phyloP scores from a whole-genome alignment of 2,888 invertebrate genomes.

The Harpalus rubripes region DNA sequence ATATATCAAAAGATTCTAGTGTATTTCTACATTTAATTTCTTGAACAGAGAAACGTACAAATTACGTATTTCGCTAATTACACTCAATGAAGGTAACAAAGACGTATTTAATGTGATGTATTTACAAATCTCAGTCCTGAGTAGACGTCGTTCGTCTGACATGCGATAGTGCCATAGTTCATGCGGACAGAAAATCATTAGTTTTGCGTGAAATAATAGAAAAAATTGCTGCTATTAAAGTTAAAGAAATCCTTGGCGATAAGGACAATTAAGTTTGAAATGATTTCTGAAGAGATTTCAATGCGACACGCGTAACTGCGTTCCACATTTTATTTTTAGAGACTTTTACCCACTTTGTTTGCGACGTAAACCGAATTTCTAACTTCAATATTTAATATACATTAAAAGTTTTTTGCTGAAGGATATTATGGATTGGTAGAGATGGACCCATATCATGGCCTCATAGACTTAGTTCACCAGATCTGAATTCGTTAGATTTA shows the following conservation, averaged over 20 bases:
- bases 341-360: constrained; percentile 31
- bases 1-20: no score
- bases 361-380: not conserved
- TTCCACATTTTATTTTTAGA: constrained; percentile 35
- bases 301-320: constrained; percentile 30
- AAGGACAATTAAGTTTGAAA: constrained; percentile 47
- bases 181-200: constrained; percentile 62
- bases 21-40: no score
- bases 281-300: constrained; percentile 46
- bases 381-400: constrained; percentile 4
- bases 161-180: constrained; percentile 53
- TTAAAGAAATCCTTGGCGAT: constrained; percentile 57
- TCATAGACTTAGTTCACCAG: no score
- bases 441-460: no score
- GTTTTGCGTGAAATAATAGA: constrained; percentile 52
- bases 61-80: no score
- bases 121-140: not conserved
- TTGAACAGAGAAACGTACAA: no score
- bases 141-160: constrained; percentile 1
- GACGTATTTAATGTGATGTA: not conserved
- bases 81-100: not conserved
- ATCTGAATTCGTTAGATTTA: no score
- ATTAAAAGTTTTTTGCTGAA: not conserved
- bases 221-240: constrained; percentile 53
- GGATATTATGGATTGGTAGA: no score